phyloP scores from a whole-genome alignment of 2,797 vertebrate species.

The Channallabes apus region DNA sequence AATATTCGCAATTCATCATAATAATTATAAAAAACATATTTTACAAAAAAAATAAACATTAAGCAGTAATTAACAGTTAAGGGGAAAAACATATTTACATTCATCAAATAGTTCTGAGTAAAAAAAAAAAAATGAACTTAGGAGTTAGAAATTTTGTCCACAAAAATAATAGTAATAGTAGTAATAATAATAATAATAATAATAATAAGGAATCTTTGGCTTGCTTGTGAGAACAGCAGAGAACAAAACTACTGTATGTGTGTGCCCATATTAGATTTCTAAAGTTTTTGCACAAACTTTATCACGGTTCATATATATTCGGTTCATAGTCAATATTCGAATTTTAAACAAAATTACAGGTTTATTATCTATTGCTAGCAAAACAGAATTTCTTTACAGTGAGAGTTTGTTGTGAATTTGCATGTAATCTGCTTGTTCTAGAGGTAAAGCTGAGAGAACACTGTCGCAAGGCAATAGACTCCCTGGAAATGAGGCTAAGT shows the following conservation, averaged over 20 bases:
- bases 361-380: not conserved
- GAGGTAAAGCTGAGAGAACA: not conserved
- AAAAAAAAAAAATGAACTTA: conserved; percentile 3
- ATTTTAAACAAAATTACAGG: not conserved
- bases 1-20: conserved; percentile 26
- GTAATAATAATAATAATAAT: not conserved
- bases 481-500: conserved; percentile 5
- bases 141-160: not conserved
- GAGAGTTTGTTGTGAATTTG: not conserved
- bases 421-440: not conserved
- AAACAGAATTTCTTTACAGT: not conserved
- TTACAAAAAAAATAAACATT: conserved; percentile 14
- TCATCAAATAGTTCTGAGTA: conserved; percentile 29
- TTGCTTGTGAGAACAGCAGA: conserved; percentile 24
- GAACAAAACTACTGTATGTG: conserved; percentile 34
- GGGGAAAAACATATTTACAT: conserved; percentile 40
- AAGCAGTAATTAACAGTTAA: conserved; percentile 13
- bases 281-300: not conserved
- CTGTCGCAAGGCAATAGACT: not conserved
- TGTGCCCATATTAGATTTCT: not conserved
- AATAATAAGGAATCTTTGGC: conserved; percentile 40
- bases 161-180: not conserved
- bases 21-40: not conserved
- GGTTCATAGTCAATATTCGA: too few relatives aligned
- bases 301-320: not conserved